A percentile compares a stretch with the other conserved stretches of the same genome.
phyloP scores from a whole-genome alignment of 2,797 vertebrate genomes.

The Malacoraja senta region DNA sequence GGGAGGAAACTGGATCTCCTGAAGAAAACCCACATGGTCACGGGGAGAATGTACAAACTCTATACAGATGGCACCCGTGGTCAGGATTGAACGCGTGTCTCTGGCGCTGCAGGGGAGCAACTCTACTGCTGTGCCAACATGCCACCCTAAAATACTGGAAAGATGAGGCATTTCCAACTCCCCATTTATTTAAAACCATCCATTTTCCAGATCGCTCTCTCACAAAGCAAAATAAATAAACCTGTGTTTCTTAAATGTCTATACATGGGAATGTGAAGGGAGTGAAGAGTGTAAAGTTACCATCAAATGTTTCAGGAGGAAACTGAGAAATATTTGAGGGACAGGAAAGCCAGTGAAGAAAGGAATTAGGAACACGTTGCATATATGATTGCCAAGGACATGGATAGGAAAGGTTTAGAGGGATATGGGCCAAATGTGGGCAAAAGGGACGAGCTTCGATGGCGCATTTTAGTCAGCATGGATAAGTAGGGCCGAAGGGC shows the following conservation, averaged over 20 bases:
- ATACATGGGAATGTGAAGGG: not conserved
- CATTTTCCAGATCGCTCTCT: not conserved
- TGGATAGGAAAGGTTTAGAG: too few relatives aligned
- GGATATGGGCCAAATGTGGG: too few relatives aligned
- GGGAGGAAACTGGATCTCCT: too few relatives aligned
- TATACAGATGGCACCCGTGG: too few relatives aligned
- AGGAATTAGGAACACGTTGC: not conserved
- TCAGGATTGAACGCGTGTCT: too few relatives aligned
- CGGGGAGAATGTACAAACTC: too few relatives aligned
- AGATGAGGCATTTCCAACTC: not conserved
- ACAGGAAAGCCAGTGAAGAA: not conserved
- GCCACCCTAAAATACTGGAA: not conserved
- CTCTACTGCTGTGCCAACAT: too few relatives aligned
- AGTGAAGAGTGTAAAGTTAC: not conserved
- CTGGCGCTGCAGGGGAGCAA: too few relatives aligned
- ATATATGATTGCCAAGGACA: not conserved
- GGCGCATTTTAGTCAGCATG: too few relatives aligned
- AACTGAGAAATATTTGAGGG: not conserved
- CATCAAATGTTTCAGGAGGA: not conserved
- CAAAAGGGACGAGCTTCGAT: too few relatives aligned
- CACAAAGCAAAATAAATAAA: not conserved
- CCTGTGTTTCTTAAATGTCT: not conserved
- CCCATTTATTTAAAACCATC: not conserved
- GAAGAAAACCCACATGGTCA: too few relatives aligned
- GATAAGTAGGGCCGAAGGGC: too few relatives aligned